phyloP scores from a whole-genome alignment of 2,797 vertebrate species.

The Betta splendens region DNA sequence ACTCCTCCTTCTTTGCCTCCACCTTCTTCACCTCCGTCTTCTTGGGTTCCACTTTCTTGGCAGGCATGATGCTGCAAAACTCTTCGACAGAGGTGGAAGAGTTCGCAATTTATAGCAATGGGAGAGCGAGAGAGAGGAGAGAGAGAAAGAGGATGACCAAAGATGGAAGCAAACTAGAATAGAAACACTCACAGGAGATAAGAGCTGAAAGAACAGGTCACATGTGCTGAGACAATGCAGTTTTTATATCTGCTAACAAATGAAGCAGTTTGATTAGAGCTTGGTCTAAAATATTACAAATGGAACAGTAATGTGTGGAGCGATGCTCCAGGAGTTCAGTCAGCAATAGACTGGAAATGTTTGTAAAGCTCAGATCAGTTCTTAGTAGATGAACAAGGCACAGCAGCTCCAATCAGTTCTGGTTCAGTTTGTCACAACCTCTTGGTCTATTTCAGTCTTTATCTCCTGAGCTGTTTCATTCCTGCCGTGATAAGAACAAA shows the following conservation, averaged over 20 bases:
- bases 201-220: conserved; percentile 31
- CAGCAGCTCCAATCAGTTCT: no score
- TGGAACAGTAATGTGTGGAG: not conserved
- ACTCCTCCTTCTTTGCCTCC: conserved; percentile 70
- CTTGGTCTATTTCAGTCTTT: conserved; percentile 22
- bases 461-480: conserved; percentile 24
- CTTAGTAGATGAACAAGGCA: no score
- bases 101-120: conserved; percentile 27
- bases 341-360: no score
- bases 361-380: no score
- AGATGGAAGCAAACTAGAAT: conserved; percentile 66
- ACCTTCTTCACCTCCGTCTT: conserved; percentile 79
- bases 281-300: not conserved
- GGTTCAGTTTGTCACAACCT: not conserved
- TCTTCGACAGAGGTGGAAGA: not conserved
- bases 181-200: conserved; percentile 55
- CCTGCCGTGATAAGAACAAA: conserved; percentile 51
- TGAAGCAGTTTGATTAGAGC: no score
- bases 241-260: no score
- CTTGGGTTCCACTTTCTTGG: conserved; percentile 83
- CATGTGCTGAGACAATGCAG: no score
- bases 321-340: no score
- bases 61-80: conserved; percentile 71
- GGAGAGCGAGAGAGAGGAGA: not conserved
- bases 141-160: conserved; percentile 34